Conservation (phyloP, 2,113 vertebrate genomes). For the Myiozetetes cayanensis region DNA sequence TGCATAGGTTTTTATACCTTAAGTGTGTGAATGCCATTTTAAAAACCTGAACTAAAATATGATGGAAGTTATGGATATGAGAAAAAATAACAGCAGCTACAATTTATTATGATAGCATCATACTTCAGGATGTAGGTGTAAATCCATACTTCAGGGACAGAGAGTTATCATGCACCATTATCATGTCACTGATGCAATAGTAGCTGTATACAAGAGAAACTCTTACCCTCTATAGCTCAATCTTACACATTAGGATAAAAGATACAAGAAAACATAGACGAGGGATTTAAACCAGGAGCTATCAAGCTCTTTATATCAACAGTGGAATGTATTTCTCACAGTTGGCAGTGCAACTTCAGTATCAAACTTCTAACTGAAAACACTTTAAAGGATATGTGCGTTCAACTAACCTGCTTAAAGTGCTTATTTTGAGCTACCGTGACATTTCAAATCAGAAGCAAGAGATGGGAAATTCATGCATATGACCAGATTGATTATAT, state of each 20-base stretch:
- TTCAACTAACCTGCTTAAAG: not conserved
- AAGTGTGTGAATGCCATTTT: not conserved
- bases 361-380: not conserved
- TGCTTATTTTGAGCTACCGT: not conserved
- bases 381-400: not conserved
- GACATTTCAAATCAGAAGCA: not conserved
- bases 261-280: not conserved
- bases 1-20: not conserved
- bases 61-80: not conserved
- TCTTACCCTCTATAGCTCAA: not conserved
- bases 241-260: not conserved
- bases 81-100: not conserved
- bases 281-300: not conserved
- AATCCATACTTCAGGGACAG: not conserved
- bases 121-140: not conserved
- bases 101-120: not conserved
- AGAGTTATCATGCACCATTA: not conserved
- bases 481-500: not conserved
- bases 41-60: not conserved
- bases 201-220: not conserved
- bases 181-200: not conserved
- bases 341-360: not conserved
- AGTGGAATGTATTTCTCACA: not conserved
- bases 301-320: not conserved
- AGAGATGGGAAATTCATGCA: not conserved